Evolutionary conservation across 1,140 invertebrate species (phyloP).

Genomic region (Lasioglossum albipes): DNA sequence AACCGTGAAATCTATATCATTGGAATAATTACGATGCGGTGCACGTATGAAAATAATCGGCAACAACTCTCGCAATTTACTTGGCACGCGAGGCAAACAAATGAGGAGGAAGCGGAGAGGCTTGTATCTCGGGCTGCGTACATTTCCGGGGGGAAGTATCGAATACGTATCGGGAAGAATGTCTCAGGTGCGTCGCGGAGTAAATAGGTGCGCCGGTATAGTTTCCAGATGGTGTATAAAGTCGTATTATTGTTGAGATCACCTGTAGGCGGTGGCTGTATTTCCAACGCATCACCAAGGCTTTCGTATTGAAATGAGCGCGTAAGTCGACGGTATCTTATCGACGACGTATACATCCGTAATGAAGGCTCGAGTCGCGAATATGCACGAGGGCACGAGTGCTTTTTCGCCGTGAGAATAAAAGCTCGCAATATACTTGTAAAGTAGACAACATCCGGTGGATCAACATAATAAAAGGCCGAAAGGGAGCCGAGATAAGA

Average conservation of each 20-base stretch:
- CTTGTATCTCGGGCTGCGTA: too few relatives aligned
- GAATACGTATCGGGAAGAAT: too few relatives aligned
- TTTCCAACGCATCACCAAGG: constrained; percentile 9
- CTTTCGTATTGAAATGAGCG: constrained; percentile 38
- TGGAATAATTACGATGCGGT: too few relatives aligned
- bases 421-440: constrained; percentile 37
- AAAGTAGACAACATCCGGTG: constrained; percentile 46
- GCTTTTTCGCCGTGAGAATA: constrained; percentile 6
- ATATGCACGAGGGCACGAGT: neutral
- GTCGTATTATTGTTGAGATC: neutral
- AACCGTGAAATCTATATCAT: too few relatives aligned
- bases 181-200: too few relatives aligned
- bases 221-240: too few relatives aligned
- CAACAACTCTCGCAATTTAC: too few relatives aligned
- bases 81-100: too few relatives aligned
- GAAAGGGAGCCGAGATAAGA: constrained; percentile 19
- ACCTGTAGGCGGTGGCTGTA: neutral
- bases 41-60: too few relatives aligned
- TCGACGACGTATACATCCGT: constrained; percentile 30
- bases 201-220: too few relatives aligned
- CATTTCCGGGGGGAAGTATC: too few relatives aligned
- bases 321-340: constrained; percentile 32
- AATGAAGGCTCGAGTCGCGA: constrained; percentile 18
- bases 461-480: constrained; percentile 57
- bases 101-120: too few relatives aligned